phyloP scores from a whole-genome alignment of 2,113 vertebrate species.

The Stegastes partitus region DNA sequence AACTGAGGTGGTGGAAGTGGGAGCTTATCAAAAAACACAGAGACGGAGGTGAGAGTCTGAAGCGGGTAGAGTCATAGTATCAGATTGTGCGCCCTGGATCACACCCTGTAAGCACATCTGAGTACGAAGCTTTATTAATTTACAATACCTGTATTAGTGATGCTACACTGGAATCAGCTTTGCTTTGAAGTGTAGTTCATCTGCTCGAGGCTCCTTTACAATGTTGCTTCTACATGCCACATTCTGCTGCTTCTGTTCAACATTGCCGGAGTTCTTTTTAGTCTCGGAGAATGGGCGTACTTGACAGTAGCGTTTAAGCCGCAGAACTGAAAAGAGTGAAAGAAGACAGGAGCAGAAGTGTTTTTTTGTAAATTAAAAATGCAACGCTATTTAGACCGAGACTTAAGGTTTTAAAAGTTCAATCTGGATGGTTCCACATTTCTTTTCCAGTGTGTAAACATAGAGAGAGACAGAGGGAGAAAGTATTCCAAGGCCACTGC shows the following conservation, averaged over 20 bases:
- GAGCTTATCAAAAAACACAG: not conserved
- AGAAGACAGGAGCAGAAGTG: not conserved
- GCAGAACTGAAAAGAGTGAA: not conserved
- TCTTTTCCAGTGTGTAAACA: not conserved
- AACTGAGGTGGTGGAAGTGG: not conserved
- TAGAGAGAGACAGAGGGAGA: slow-evolving; percentile 2
- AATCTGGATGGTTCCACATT: not conserved
- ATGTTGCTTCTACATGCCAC: not conserved
- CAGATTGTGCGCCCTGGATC: not conserved
- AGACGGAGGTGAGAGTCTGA: not conserved
- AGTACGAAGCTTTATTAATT: slow-evolving; percentile 24
- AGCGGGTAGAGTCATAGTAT: not conserved
- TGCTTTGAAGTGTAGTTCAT: slow-evolving; percentile 18
- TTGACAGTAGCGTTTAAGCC: not conserved
- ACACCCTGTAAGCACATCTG: not conserved
- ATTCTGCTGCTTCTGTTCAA: slow-evolving; percentile 5
- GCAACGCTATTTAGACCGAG: not conserved
- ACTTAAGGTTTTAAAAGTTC: not conserved
- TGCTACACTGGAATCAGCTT: not conserved
- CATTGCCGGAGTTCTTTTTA: not conserved
- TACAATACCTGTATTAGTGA: not conserved
- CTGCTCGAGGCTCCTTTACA: slow-evolving; percentile 25
- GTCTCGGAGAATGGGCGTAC: not conserved
- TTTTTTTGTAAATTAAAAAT: not conserved
- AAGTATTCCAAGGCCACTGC: slow-evolving; percentile 48